Base-by-base conservation (phyloP, 2,113 vertebrate genomes). In the Mola mola region DNA sequence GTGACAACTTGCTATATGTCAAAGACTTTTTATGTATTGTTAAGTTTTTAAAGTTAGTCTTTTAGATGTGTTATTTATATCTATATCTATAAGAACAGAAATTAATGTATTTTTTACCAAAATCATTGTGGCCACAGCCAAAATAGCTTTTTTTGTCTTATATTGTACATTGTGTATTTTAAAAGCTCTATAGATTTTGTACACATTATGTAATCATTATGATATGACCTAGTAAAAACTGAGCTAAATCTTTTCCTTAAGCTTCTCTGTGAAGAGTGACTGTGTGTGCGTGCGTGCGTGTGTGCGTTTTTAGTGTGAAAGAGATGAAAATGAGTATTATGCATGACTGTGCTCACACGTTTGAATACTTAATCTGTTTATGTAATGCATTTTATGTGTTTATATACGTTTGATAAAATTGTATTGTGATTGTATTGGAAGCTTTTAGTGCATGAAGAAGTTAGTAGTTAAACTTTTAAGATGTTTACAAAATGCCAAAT, bases 121-220 rank as follows among this genome's bases (percentile, higher is more conserved):
- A 87, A 89, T 89, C 72, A 76, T 75, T 80, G 78, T 82, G 84
- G 73, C 79, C 61, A 73, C 78, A 81, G 87, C 85, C 86, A 81
- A 82, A 76, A 89, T 83, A 87, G 79, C 84, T 82, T 55, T 83
- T n/a, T 86, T 84, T 87, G 78, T 83, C 76, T 67, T 89, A 86
- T 86, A 89, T 92, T 92, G 91, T 88, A 92, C 92, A 93, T 5
- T 79, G 51, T 90, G 66, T 90, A 87, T 88, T 81, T 86, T 77
- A 83, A 88, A 88, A 86, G 78, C 85, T 84, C 88, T 90, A 85
- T 81, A 79, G 68, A 88, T 75, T 79, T 62, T 26, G 59, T 87
- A 82, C 47, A 65, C 33, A 81, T 72, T 46, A 68, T 79, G 38
- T 83, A 71, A 75, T 66, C 75, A 78, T 44, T 60, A 56, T 50